phyloP scores from a whole-genome alignment of 1,140 invertebrate species.

The Helicoverpa armigera region DNA sequence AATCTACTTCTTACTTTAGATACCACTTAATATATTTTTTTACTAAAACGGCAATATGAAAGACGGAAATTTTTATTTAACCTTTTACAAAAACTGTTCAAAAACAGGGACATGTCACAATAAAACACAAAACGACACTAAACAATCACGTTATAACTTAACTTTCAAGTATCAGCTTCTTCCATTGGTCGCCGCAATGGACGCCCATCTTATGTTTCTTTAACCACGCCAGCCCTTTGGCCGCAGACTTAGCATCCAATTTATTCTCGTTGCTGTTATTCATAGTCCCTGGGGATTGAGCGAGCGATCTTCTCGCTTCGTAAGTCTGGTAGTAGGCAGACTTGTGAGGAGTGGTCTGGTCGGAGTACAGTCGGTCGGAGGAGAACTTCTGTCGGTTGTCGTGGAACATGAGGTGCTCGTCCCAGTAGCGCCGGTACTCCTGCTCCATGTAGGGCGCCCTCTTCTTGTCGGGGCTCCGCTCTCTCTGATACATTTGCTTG shows the following conservation, averaged over 20 bases:
- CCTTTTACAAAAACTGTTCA: slow-evolving; percentile 26
- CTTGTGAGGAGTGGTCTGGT: background rate
- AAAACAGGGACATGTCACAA: slow-evolving; percentile 32
- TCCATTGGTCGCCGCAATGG: slow-evolving; percentile 65
- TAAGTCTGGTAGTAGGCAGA: slow-evolving; percentile 60
- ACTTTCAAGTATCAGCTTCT: slow-evolving; percentile 66
- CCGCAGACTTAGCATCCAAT: background rate
- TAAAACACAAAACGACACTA: slow-evolving; percentile 24
- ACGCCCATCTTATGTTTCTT: slow-evolving; percentile 67
- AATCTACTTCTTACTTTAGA: background rate
- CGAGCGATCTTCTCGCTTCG: slow-evolving; percentile 60
- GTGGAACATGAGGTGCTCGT: slow-evolving; percentile 67
- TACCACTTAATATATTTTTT: background rate
- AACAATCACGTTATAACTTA: slow-evolving; percentile 38
- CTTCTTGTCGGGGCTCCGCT: slow-evolving; percentile 46
- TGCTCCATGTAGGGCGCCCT: slow-evolving; percentile 71
- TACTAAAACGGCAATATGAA: background rate
- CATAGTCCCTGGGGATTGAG: background rate
- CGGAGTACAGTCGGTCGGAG: slow-evolving; percentile 51
- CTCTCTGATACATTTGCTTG: slow-evolving; percentile 35
- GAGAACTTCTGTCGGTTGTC: slow-evolving; percentile 51
- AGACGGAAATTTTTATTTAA: slow-evolving; percentile 45
- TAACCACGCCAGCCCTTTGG: slow-evolving; percentile 60
- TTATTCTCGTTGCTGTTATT: background rate
- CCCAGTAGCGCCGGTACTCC: slow-evolving; percentile 73